phyloP scores from a whole-genome alignment of 2,888 invertebrate species.

The Parnassius mnemosyne region DNA sequence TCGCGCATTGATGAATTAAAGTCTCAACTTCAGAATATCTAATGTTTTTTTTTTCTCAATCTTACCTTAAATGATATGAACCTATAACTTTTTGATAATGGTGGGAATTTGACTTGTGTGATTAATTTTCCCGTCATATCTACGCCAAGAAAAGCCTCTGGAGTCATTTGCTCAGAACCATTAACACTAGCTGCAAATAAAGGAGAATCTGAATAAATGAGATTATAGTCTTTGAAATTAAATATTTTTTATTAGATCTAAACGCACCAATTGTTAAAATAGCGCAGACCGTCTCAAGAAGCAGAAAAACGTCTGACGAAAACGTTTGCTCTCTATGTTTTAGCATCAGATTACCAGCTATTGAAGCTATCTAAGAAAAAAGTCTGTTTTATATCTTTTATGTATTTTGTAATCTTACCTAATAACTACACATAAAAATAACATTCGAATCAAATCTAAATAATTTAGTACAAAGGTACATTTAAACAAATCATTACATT shows the following conservation, averaged over 20 bases:
- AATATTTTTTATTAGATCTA: not conserved
- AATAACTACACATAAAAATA: no score
- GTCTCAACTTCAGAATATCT: no score
- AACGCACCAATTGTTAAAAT: constrained; percentile 72
- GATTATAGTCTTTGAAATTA: no score
- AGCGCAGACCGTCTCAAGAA: constrained; percentile 78
- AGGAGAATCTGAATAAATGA: no score
- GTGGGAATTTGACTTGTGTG: constrained; percentile 52
- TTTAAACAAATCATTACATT: constrained; percentile 31
- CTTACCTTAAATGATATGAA: constrained; percentile 13
- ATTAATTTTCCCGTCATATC: constrained; percentile 58
- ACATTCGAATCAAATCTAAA: no score
- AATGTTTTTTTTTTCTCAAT: not conserved
- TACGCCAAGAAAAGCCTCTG: constrained; percentile 49
- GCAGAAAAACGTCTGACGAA: constrained; percentile 83
- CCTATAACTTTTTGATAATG: constrained; percentile 42
- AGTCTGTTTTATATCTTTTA: no score
- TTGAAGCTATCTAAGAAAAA: constrained; percentile 75
- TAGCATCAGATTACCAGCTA: constrained; percentile 85
- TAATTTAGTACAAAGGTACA: no score
- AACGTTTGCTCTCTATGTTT: constrained; percentile 84
- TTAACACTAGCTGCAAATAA: constrained; percentile 15
- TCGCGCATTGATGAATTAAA: no score
- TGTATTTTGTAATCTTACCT: no score
- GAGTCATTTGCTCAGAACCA: constrained; percentile 41